phyloP scores from a whole-genome alignment of 2,888 invertebrate genomes.

The Luffia ferchaultella region DNA sequence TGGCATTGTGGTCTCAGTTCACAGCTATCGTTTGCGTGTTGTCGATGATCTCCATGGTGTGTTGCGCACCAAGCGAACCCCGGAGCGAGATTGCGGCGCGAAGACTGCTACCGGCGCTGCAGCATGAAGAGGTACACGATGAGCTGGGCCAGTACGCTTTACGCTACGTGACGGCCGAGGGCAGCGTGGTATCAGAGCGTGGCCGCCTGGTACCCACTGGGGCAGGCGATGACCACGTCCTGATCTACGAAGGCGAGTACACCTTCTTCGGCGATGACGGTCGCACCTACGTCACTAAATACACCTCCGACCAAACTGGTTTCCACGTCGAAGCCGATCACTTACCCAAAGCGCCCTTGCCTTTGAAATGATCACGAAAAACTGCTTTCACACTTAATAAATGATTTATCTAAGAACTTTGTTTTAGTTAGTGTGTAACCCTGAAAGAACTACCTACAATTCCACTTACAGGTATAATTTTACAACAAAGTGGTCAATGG shows the following conservation, averaged over 20 bases:
- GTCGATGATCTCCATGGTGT: no score
- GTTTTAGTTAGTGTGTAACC: no score
- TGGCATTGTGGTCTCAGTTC: no score
- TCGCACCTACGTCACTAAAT: slow-evolving; percentile 34
- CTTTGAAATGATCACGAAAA: no score
- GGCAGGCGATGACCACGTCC: slow-evolving; percentile 25
- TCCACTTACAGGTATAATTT: no score
- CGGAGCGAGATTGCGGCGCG: slow-evolving; percentile 5
- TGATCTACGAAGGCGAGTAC: slow-evolving; percentile 33
- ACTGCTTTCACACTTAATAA: no score
- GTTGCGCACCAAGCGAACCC: no score
- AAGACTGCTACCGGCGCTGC: slow-evolving; percentile 25
- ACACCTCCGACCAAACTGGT: slow-evolving; percentile 34
- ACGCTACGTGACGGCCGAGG: slow-evolving; percentile 37
- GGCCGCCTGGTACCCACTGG: slow-evolving; percentile 31
- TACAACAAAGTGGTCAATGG: no score
- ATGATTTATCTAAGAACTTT: no score
- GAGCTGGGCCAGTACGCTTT: slow-evolving; percentile 33
- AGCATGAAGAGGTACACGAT: slow-evolving; percentile 31
- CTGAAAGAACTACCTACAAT: no score
- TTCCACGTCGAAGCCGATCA: slow-evolving; percentile 28
- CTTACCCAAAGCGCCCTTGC: slow-evolving; percentile 21
- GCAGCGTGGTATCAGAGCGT: slow-evolving; percentile 30
- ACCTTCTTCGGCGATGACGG: slow-evolving; percentile 36
- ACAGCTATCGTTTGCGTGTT: no score